Evolutionary conservation across 2,113 vertebrate genomes (phyloP).

Genomic region (Pluvianellus socialis): DNA sequence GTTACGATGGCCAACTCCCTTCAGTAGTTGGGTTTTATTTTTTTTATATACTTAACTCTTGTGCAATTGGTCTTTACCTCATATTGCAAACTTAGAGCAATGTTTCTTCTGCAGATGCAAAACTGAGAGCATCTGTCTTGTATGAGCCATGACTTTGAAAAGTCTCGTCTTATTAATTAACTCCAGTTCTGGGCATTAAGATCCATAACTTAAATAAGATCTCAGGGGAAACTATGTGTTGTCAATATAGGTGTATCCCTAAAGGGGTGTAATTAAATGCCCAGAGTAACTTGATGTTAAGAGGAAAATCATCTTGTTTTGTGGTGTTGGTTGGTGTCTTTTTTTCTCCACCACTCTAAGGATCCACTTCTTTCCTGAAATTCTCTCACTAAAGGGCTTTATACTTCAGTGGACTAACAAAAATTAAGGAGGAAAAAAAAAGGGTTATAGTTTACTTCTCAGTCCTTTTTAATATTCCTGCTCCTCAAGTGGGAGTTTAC

Average conservation of each 20-base stretch:
- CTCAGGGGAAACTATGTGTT: neutral
- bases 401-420: neutral
- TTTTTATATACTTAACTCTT: neutral
- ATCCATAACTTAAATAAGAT: neutral
- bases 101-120: neutral
- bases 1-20: neutral
- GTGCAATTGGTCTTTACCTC: neutral
- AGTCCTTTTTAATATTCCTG: neutral
- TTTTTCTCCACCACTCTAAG: neutral
- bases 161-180: neutral
- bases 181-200: neutral
- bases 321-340: neutral
- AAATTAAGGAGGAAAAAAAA: neutral
- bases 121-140: neutral
- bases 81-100: fast-evolving
- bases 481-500: neutral
- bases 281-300: neutral
- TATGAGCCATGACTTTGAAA: neutral
- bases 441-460: neutral
- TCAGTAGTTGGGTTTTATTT: neutral
- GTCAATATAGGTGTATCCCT: neutral
- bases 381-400: neutral
- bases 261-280: neutral
- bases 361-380: neutral
- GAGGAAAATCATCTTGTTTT: neutral